Evolutionary conservation across 2,888 invertebrate genomes (phyloP), one percentile per base, ranked within the genome.

Genomic region (Pediacus dermestoides): DNA sequence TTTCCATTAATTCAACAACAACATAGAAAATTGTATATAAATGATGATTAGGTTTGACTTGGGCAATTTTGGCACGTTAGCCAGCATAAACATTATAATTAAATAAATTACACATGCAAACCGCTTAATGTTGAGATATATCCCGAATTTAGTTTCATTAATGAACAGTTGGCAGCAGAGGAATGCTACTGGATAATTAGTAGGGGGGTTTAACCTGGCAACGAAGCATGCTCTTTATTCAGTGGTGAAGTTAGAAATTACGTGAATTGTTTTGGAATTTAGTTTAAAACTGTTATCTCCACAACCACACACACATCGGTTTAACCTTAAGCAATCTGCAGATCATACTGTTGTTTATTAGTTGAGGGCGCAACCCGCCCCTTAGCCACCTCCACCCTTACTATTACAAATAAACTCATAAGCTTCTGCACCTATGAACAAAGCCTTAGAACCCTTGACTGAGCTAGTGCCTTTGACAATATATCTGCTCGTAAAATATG

Each of bases 221-320:
- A 30, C 39, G 23, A 37, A 35, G 38, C 41, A 34, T 35, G 44
- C 45, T 48, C 45, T 44, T 46, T 48, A 46, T 44, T 39, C 46
- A 35, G 31, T 42, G 38, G 41, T 27, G 32, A 46, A 46, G 37
- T 45, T 46, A 28, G 43, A 39, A 37, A 43, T 43, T 48, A 48
- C 48, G 48, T 43, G 48, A 39, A 48, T 48, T 46, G 48, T 48
- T 48, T 48, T 33, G 32, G 33, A 48, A 48, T 45, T 48, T 37
- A 39, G 44, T 45, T 44, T 39, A 42, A 42, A 47, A 47, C 47
- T 42, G 47, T 43, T 46, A 46, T 46, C 43, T 43, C 37, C 33
- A 43, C 13, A 39, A 37, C 33, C 46, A 41, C 40, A 38, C 41
- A 39, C 42, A 23, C 35, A 28, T 28, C n/a, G 28, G 13, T 28